phyloP scores from a whole-genome alignment of 2,113 vertebrate genomes.

The Bungarus multicinctus region DNA sequence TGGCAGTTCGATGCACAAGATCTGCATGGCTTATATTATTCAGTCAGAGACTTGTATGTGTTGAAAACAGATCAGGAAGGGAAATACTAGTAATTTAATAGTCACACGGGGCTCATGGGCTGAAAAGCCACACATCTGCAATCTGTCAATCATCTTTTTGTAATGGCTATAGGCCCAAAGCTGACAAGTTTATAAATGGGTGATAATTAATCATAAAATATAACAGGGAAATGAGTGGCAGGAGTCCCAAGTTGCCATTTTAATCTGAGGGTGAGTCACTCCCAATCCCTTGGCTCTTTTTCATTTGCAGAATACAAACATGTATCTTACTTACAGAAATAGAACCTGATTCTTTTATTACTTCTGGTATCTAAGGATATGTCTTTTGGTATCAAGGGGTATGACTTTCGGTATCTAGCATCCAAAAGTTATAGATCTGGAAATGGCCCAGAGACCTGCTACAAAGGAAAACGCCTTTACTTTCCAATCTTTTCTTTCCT shows the following conservation, averaged over 20 bases:
- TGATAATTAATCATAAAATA: constrained; percentile 1
- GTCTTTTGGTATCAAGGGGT: not conserved
- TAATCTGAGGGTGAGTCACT: not conserved
- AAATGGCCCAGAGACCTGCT: not conserved
- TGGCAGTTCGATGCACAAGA: constrained; percentile 43
- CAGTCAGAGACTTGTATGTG: constrained; percentile 37
- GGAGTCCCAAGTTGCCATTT: not conserved
- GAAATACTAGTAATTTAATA: constrained; percentile 13
- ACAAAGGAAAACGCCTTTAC: not conserved
- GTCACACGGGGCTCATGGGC: not conserved
- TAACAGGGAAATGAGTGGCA: not conserved
- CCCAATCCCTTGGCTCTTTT: not conserved
- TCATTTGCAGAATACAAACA: not conserved
- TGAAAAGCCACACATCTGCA: not conserved
- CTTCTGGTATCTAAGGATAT: not conserved
- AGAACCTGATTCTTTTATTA: not conserved
- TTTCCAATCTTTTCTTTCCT: not conserved
- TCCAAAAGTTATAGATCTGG: not conserved
- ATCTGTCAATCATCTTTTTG: not conserved
- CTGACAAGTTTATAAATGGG: not conserved
- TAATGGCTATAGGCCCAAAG: not conserved
- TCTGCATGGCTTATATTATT: constrained; percentile 36
- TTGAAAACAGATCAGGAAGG: constrained; percentile 39
- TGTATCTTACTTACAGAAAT: not conserved
- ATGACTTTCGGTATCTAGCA: not conserved